Base-by-base conservation (phyloP, 2,797 vertebrate species). In the Phataginus tricuspis region DNA sequence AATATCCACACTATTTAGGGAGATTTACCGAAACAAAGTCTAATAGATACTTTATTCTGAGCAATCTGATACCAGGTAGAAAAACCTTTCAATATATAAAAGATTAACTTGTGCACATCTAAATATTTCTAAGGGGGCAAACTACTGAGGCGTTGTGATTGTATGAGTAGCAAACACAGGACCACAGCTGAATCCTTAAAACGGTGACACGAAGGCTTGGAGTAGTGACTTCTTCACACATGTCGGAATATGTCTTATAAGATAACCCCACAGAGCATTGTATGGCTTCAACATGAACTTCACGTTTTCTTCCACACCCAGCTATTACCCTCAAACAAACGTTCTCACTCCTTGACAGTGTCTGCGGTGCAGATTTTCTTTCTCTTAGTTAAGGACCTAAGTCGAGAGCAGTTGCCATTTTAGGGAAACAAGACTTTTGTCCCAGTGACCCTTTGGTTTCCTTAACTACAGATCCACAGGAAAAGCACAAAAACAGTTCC, bases 1-100 rank as follows among this genome's bases (percentile, higher is more conserved):
- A 97, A 96, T 97, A 96, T 97, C 68, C 97, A 97, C 61, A 80
- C 74, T 97, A 96, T 90, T 97, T 94, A 94, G 29, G 96, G 85
- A 98, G 94, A 91, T 98, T 98, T 96, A 97, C 97, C 92, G 95
- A 97, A 98, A 96, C 95, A 93, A 97, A 29, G 4, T 61, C 75
- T 97, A 97, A 96, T 97, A 97, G 96, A 82, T 97, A 96, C 88
- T 97, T 96, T 95, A 59, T 97, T 98, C 93, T 97, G 92, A 98
- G 96, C 97, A 98, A 93, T 97, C 95, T 69, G 66, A 98, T 96
- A 98, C 92, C 97, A 63, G 74, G 97, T 98, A 98, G 97, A 98
- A 98, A 98, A 98, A 69, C 68, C 92, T 98, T 97, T 96, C 92
- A 69, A 45, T 93, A 98, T 99, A 98, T 82, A 98, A 98, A 98